Percentiles rank a stretch among this genome's conserved stretches.
Evolutionary conservation across 1,140 invertebrate species (phyloP).

Genomic region (Camponotus pennsylvanicus): DNA sequence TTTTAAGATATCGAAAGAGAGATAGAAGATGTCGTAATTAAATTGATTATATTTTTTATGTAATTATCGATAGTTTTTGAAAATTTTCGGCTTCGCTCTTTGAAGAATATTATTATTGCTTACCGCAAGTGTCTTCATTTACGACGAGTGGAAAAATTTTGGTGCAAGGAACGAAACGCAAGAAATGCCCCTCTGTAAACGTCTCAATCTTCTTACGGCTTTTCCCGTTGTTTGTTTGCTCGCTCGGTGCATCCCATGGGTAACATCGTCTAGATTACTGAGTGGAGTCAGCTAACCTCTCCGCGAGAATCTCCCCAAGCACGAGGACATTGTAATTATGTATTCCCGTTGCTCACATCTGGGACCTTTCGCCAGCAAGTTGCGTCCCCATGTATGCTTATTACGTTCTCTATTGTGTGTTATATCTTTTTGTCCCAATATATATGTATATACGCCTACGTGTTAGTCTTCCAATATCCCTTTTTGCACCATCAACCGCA

Average conservation of each 20-base stretch:
- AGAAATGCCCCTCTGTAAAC: conserved; percentile 15
- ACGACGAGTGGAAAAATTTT: conserved; percentile 37
- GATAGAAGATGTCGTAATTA: not conserved
- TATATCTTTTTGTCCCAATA: conserved; percentile 27
- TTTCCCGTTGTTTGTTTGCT: conserved; percentile 71
- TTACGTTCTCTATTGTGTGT: conserved; percentile 43
- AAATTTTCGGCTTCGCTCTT: not conserved
- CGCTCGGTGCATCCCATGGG: conserved; percentile 66
- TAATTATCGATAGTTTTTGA: not conserved
- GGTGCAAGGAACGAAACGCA: not conserved
- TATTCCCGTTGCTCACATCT: conserved; percentile 77
- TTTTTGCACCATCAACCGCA: conserved; percentile 55
- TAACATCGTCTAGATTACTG: conserved; percentile 76
- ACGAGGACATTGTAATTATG: conserved; percentile 78
- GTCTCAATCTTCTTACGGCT: conserved; percentile 66
- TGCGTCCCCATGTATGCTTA: conserved; percentile 53
- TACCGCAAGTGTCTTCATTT: not conserved
- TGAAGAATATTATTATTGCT: conserved; percentile 1
- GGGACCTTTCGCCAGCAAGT: conserved; percentile 62
- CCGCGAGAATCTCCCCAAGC: conserved; percentile 68
- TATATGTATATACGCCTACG: not conserved
- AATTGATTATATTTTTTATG: not conserved
- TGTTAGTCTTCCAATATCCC: conserved; percentile 67
- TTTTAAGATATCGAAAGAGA: not conserved
- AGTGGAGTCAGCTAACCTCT: conserved; percentile 75